phyloP scores from a whole-genome alignment of 2,797 vertebrate genomes.

The Pteronotus mesoamericanus region DNA sequence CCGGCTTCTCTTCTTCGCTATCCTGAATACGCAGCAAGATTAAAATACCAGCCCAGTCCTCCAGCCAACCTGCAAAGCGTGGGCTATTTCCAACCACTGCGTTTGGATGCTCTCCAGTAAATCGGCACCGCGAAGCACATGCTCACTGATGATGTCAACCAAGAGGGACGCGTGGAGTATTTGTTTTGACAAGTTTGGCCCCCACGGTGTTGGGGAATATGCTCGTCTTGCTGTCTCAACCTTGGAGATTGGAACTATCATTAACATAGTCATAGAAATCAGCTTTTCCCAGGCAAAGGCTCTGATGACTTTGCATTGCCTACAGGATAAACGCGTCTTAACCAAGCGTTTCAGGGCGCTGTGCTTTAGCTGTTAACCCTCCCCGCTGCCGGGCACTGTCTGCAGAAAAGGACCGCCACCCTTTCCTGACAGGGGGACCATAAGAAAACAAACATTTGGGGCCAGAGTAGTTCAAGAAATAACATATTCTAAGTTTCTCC shows the following conservation, averaged over 20 bases:
- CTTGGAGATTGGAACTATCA: slow-evolving; percentile 51
- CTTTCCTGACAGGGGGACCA: not conserved
- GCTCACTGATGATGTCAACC: slow-evolving; percentile 2
- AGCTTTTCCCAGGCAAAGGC: not conserved
- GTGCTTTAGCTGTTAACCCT: not conserved
- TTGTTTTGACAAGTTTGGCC: slow-evolving; percentile 70
- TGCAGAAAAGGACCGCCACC: not conserved
- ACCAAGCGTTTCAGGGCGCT: not conserved
- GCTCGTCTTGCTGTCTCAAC: slow-evolving; percentile 58
- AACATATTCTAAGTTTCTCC: not conserved
- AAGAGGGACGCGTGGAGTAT: slow-evolving; percentile 42
- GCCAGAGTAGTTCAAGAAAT: not conserved
- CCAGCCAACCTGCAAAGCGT: slow-evolving; percentile 31
- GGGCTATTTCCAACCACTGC: slow-evolving; percentile 40
- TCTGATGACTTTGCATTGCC: not conserved
- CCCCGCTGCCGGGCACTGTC: not conserved
- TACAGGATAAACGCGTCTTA: not conserved
- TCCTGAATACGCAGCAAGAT: slow-evolving; percentile 35
- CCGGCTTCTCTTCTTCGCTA: not conserved
- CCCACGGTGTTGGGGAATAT: slow-evolving; percentile 67
- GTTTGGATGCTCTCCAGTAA: slow-evolving; percentile 58
- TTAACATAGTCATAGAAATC: not conserved
- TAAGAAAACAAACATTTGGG: not conserved
- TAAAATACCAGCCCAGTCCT: slow-evolving; percentile 46
- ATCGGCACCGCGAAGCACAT: slow-evolving; percentile 30